Evolutionary conservation across 2,888 invertebrate genomes (phyloP), one percentile per base, ranked within the genome.

Genomic region (Anticlea derivata): DNA sequence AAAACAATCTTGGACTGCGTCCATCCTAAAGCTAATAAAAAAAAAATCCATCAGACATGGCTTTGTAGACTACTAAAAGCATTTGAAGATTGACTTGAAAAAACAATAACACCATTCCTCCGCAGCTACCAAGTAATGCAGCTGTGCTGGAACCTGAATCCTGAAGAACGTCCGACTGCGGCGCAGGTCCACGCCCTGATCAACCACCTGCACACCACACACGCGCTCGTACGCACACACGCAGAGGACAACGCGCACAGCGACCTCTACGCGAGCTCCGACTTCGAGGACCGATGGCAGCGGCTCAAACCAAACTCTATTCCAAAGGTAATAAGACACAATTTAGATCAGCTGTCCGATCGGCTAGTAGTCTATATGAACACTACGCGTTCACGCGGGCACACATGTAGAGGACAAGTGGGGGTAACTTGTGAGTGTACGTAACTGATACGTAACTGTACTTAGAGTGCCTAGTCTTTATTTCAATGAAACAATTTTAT

Each of bases 281-380:
- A 95, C 75, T 96, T 96, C 74, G 95, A 96, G 65, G 91, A 92
- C 31, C 92, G 95, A 45, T 96, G 96, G 96, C 93, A 94, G 63
- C 89, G 87, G 13, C 90, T 94, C 58, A 94, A 93, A 72, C 94
- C 95, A 8, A 95, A 95, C 75, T 80, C 86, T 27, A 92, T 93
- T 11, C 91, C 92, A 11, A 92, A 92, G 63, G 73, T 92, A 20
- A 13, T 11, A 29, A 20, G 5, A 17, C 10, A 5, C n/a, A 7
- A 13, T 17, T 33, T 24, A 30, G 13, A 11, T 4, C 12, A n/a
- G n/a, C n/a, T n/a, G n/a, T n/a, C n/a, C n/a, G n/a, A n/a, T n/a
- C n/a, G n/a, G 30, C 13, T n/a, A 37, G 5, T n/a, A n/a, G 11
- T 37, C n/a, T 4, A 12, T 7, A 13, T 11, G 1, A n/a, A n/a